A percentile compares a stretch with the other conserved stretches of the same genome.
Evolutionary conservation across 2,797 vertebrate genomes (phyloP).

Genomic region (Pipistrellus pygmaeus): DNA sequence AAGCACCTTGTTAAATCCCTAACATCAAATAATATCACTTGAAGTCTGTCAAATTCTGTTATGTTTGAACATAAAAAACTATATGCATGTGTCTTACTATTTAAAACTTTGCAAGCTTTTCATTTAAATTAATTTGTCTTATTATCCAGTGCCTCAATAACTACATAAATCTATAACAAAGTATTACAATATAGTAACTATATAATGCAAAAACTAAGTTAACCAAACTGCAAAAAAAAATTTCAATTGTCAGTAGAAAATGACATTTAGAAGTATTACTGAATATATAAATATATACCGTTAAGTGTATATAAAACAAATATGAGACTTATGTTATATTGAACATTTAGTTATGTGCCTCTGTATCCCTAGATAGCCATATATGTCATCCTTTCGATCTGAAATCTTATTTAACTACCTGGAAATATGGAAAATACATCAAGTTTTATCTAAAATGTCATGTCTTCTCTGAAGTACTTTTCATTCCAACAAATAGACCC

Average conservation of each 20-base stretch:
- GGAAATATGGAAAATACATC: neutral
- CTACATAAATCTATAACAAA: neutral
- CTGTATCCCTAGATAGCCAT: neutral
- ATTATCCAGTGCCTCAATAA: neutral
- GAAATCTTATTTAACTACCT: neutral
- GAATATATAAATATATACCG: neutral
- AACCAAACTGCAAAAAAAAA: neutral
- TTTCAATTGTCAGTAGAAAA: neutral
- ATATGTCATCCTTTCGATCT: neutral
- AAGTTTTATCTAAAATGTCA: neutral
- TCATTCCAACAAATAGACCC: neutral
- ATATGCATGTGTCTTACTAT: neutral
- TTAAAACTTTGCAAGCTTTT: neutral
- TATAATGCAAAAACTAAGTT: neutral
- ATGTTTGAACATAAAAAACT: neutral
- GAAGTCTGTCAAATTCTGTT: neutral
- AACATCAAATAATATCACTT: neutral
- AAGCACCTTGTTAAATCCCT: neutral
- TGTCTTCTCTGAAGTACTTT: neutral
- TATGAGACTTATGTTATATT: neutral
- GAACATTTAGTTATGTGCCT: neutral
- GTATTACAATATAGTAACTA: neutral
- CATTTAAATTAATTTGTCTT: neutral
- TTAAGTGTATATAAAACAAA: neutral
- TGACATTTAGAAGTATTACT: neutral